Base-by-base conservation (phyloP, 2,888 invertebrate species). In the Hermodice carunculata region DNA sequence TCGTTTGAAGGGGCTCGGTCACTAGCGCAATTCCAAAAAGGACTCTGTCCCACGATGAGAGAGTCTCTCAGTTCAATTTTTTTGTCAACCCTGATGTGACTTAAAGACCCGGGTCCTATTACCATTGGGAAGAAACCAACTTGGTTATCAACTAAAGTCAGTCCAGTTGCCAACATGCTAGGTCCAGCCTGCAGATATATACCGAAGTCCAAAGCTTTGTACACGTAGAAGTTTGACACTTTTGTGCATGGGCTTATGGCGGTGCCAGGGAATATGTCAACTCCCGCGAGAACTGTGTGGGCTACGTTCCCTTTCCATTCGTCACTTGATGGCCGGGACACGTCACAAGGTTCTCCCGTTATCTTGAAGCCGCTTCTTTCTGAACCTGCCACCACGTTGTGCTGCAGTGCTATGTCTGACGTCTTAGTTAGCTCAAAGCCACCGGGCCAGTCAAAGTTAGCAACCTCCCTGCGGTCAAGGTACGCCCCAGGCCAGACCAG, bases 191-290 rank as follows among this genome's bases (percentile, higher is more conserved):
- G 67, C 42, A 61, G 52, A 61, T 81, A 85, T 3, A 84, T 51
- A 1, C 83, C 84, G 66, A 64, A 79, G 53, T 82, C 79, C 22
- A 61, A 69, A 53, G 66, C 73, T 59, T 78, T 80, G 74, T 76
- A 80, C 1, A 75, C 43, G 1, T 69, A 70, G 52, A 82, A 81
- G 22, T 75, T 75, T 17, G 74, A 58, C n/a, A 75, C 67, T 46
- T 68, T 66, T 1, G 70, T 61, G 64, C 83, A 83, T 6, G 40
- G 61, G 1, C n/a, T n/a, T n/a, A n/a, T n/a, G n/a, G n/a, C n/a
- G n/a, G n/a, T n/a, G n/a, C n/a, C n/a, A n/a, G n/a, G n/a, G n/a
- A n/a, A n/a, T n/a, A n/a, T n/a, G n/a, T n/a, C n/a, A n/a, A 56
- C 56, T 5, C 54, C 54, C 26, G 34, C 24, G 26, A 56, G 48